A percentile compares a stretch with the other conserved stretches of the same genome.
These are phyloP conservation scores for Metallyticus violacea DNA, from an alignment of 2,888 invertebrate species.

Conservation along the genomic window DNA sequence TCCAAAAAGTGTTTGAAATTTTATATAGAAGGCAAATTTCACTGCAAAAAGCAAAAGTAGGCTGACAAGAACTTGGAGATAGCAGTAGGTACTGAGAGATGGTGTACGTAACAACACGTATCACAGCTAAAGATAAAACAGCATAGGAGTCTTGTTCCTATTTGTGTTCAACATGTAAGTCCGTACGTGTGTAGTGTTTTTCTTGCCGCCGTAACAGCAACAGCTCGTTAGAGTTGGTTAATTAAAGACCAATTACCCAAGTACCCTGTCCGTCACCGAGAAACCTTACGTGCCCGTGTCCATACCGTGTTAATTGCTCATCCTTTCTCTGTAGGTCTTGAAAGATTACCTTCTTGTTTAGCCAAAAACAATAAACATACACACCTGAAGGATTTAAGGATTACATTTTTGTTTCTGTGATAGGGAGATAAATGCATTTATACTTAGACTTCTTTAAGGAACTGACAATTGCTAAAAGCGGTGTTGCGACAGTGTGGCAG, in stretches of 20 bases:
- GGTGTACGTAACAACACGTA: background rate
- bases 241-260: background rate
- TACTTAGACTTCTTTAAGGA: too few relatives aligned
- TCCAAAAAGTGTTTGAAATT: too few relatives aligned
- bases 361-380: too few relatives aligned
- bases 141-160: background rate
- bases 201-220: background rate
- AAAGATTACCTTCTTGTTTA: too few relatives aligned
- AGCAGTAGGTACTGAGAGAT: too few relatives aligned
- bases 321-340: too few relatives aligned
- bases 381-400: too few relatives aligned
- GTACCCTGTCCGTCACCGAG: background rate
- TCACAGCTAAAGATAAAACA: background rate
- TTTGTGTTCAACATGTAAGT: background rate
- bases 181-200: background rate
- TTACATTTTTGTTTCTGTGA: too few relatives aligned
- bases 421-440: too few relatives aligned
- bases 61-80: background rate
- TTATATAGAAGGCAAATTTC: too few relatives aligned
- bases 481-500: too few relatives aligned
- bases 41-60: background rate
- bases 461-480: too few relatives aligned
- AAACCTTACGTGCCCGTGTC: background rate
- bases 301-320: background rate
- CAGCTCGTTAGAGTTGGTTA: constrained; percentile 3